These are phyloP conservation scores for Microctonus hyperodae DNA, from an alignment of 2,888 invertebrate genomes.

Conservation along the genomic window DNA sequence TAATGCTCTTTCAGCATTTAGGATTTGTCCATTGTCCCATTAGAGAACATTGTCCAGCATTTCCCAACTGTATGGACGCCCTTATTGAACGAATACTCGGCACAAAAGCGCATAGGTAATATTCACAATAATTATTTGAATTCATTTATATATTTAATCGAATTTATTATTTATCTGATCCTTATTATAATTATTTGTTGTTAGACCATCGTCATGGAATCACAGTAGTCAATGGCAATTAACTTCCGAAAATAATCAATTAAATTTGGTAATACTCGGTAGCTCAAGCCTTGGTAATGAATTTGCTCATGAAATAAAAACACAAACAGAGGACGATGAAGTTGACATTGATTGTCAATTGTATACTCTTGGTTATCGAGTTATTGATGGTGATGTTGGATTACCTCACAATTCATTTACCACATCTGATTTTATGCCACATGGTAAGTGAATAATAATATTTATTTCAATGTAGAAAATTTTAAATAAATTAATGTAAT, in stretches of 20 bases:
- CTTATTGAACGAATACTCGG: constrained; percentile 76
- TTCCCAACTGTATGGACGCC: constrained; percentile 81
- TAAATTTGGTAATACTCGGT: constrained; percentile 90
- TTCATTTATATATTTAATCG: constrained; percentile 6
- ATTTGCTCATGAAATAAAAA: constrained; percentile 83
- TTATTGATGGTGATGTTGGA: constrained; percentile 86
- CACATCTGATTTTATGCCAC: constrained; percentile 86
- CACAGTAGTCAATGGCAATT: constrained; percentile 72
- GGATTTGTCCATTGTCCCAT: constrained; percentile 96
- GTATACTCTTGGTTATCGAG: constrained; percentile 84
- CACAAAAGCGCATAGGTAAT: constrained; percentile 71
- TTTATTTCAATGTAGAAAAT: not conserved
- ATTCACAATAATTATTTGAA: not conserved
- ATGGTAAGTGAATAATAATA: constrained; percentile 71
- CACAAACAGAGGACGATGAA: constrained; percentile 88
- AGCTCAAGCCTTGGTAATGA: constrained; percentile 86
- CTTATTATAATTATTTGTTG: constrained; percentile 13
- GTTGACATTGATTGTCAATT: constrained; percentile 80
- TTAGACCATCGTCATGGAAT: constrained; percentile 71
- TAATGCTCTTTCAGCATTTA: constrained; percentile 93
- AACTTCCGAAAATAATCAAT: constrained; percentile 73
- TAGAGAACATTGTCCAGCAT: constrained; percentile 92
- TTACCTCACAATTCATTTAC: constrained; percentile 82
- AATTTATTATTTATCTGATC: not conserved
- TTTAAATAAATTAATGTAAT: not conserved